Evolutionary conservation across 2,797 vertebrate genomes (phyloP), one percentile per base, ranked within the genome.

Genomic region (Cyclopterus lumpus): DNA sequence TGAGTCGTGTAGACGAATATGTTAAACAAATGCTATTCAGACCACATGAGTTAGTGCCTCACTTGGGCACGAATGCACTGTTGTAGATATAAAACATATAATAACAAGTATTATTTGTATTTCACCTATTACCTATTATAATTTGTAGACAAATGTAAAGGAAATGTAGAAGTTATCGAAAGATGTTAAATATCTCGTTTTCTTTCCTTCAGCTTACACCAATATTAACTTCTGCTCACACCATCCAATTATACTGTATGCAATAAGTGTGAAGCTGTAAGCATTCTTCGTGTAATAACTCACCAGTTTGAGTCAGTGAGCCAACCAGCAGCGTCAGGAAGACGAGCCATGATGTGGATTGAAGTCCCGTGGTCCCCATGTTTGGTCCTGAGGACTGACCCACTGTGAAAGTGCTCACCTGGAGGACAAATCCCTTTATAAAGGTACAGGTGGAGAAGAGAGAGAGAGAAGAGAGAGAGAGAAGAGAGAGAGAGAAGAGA

Each of bases 331-430:
- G 81, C 5, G n/a, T 77, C 64, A 93, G 46, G 69, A 70, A 90
- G 71, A 87, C 24, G 63, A 93, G 38, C 80, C 79, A 73, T 44
- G 72, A 9, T 4, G 36, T 69, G 44, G 44, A 16, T 24, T 64
- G 77, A 20, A 82, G 55, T 71, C 75, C 61, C 60, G 15, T n/a
- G 15, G 88, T 87, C 81, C 89, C 92, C 94, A 94, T 95, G 78
- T 58, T 49, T 83, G 86, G 32, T 77, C 30, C 73, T 32, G 68
- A 82, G 86, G 80, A 74, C 54, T 77, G 75, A 65, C n/a, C 66
- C 40, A 28, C 72, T 66, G 18, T 92, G 84, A 86, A 68, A 84
- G 28, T 26, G 57, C 40, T 46, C 44, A 78, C n/a, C 63, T 82
- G 57, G 11, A 48, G 38, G 40, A 34, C 1, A 0, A 18, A 22